Conservation (phyloP, 2,113 vertebrate genomes). For the Triplophysa tibetana region DNA sequence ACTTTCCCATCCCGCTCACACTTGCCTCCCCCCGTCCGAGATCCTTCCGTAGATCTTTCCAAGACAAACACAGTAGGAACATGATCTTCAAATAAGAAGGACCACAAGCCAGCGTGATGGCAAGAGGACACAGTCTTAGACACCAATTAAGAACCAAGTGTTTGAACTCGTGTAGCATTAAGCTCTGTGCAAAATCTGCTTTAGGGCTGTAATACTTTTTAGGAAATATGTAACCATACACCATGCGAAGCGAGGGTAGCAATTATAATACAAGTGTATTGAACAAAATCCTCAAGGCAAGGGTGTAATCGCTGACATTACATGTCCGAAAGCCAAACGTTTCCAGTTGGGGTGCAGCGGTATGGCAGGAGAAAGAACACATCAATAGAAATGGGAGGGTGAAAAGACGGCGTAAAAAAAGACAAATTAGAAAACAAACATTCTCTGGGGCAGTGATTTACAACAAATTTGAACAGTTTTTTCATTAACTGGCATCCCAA, state of each 20-base stretch:
- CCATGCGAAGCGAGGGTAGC: slow-evolving; percentile 24
- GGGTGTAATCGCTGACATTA: slow-evolving; percentile 1
- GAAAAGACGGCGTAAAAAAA: background rate
- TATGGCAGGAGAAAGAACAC: slow-evolving; percentile 21
- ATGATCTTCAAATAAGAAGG: slow-evolving; percentile 60
- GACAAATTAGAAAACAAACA: background rate
- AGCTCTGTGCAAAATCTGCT: slow-evolving; percentile 34
- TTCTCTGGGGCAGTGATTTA: background rate
- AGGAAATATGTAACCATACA: slow-evolving; percentile 9
- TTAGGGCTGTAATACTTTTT: background rate
- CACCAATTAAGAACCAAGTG: slow-evolving; percentile 58
- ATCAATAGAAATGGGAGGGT: background rate
- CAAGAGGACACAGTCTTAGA: slow-evolving; percentile 45
- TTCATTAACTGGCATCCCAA: background rate
- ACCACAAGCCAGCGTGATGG: slow-evolving; percentile 63
- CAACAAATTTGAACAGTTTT: background rate
- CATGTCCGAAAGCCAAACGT: background rate
- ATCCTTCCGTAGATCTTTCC: slow-evolving; percentile 63
- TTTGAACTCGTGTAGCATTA: slow-evolving; percentile 53
- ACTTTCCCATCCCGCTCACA: slow-evolving; percentile 28
- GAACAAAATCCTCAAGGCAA: slow-evolving; percentile 22
- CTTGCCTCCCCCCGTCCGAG: slow-evolving; percentile 50
- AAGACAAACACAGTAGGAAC: slow-evolving; percentile 75
- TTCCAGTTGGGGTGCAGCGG: background rate
- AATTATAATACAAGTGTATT: slow-evolving; percentile 35